Evolutionary conservation across 1,140 invertebrate species (phyloP), one percentile per base, ranked within the genome.

Genomic region (Dinoponera quadriceps): DNA sequence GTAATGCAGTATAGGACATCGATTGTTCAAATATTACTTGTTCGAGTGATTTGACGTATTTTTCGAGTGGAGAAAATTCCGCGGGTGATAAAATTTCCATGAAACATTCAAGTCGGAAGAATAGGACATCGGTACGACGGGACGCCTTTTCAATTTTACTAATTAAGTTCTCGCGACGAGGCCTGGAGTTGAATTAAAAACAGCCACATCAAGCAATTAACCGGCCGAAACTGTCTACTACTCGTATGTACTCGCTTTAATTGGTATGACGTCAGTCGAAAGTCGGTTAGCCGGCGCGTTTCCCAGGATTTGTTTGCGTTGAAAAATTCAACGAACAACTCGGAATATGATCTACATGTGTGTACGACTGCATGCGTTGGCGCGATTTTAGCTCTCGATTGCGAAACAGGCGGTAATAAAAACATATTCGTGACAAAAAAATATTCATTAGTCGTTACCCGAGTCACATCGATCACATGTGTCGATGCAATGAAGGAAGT

Each of bases 191-290:
- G 38, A 84, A 73, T 87, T 81, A 84, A 87, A 87, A 87, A 87
- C 66, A 27, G 20, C 62, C 54, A 20, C 85, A 86, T 89, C 88
- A 86, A 84, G n/a, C 78, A 62, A 66, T 89, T 89, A 74, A 14
- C 33, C 59, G 68, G 22, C 65, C 59, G 44, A 18, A 78, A 55
- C 29, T 25, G 51, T 20, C 7, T 22, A 22, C 22, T 62, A 66
- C 66, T 62, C 20, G 49, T 57, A 69, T 84, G 65, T 60, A 84
- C 81, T 75, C 73, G 55, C 87, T 89, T 87, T 89, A 89, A 89
- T 89, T 89, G 77, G 69, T 59, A 74, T 89, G 87, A 89, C 77
- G 88, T 89, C 88, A 89, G 84, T 54, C 74, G 72, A 60, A 75
- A 72, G 22, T 11, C 57, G 27, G 57, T 48, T 60, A 54, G 71